These are phyloP conservation scores for Archivesica marissinica DNA, from an alignment of 1,140 invertebrate species.

Conservation along the genomic window DNA sequence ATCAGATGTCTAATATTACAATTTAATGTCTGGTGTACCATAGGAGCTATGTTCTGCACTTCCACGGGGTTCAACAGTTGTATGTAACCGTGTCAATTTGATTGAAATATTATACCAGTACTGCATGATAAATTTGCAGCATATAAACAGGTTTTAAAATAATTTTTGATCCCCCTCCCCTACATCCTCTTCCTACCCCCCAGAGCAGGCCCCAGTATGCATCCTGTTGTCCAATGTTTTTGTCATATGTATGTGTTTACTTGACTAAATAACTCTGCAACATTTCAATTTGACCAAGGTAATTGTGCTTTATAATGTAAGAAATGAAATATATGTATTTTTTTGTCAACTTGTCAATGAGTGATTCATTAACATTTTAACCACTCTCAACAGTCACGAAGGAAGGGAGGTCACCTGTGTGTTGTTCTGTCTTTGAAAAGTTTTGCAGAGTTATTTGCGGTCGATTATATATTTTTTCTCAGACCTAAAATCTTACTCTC, in stretches of 20 bases:
- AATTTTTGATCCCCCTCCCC: not conserved
- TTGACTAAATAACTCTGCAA: conserved; percentile 34
- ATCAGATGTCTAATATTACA: not conserved
- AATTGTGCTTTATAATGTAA: not conserved
- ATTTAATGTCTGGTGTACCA: not conserved
- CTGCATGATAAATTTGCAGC: not conserved
- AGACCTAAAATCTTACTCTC: conserved; percentile 54
- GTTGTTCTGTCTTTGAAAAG: not conserved
- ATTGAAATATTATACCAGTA: not conserved
- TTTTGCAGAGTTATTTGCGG: conserved; percentile 45
- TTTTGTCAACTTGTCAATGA: too few species aligned
- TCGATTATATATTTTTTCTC: conserved; percentile 26
- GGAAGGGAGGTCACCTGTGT: conserved; percentile 2
- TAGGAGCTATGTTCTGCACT: not conserved
- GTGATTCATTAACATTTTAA: not conserved
- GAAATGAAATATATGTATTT: too few species aligned
- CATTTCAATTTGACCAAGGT: not conserved
- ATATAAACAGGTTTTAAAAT: not conserved
- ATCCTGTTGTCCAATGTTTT: conserved; percentile 25
- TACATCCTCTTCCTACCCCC: not conserved
- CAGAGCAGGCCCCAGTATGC: conserved; percentile 9
- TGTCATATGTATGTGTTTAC: conserved; percentile 22
- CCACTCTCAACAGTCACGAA: not conserved
- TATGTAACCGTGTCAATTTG: not conserved
- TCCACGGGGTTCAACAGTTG: not conserved